Evolutionary conservation across 2,888 invertebrate species (phyloP).

Genomic region (Prosopocoilus inquinatus): DNA sequence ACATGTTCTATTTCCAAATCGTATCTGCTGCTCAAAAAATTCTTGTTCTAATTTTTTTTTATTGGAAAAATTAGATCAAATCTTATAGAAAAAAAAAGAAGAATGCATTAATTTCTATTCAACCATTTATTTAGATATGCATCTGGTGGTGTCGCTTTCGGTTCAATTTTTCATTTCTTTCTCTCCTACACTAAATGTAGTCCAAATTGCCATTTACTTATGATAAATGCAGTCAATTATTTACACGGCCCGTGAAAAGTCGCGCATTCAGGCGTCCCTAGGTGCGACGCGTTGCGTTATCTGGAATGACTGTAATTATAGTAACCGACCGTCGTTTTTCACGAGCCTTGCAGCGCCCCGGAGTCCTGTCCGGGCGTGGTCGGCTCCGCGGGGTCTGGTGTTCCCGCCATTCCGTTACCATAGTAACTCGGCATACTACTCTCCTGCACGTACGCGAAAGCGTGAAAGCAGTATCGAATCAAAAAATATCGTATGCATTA

Average conservation of each 20-base stretch:
- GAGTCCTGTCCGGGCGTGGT: constrained; percentile 26
- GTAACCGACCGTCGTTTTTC: constrained; percentile 16
- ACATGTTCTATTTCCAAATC: no score
- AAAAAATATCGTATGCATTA: no score
- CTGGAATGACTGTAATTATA: constrained; percentile 19
- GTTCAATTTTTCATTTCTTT: no score
- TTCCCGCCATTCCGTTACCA: constrained; percentile 28
- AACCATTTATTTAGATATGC: no score
- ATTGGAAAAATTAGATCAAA: no score
- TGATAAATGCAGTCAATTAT: constrained; percentile 19
- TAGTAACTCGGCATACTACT: constrained; percentile 21
- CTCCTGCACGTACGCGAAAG: constrained; percentile 9
- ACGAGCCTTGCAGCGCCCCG: constrained; percentile 9
- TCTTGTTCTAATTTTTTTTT: no score
- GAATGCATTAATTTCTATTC: no score
- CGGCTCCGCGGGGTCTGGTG: constrained; percentile 29
- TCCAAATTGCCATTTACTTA: constrained; percentile 16
- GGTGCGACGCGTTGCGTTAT: constrained; percentile 17
- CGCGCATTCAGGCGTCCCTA: constrained; percentile 16
- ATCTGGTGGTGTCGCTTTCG: no score
- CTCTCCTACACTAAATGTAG: no score
- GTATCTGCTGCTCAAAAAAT: no score
- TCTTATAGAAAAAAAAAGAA: no score
- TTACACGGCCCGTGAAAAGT: constrained; percentile 15
- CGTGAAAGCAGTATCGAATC: no score